phyloP scores from a whole-genome alignment of 2,113 vertebrate genomes.

The Gallinago undulata region DNA sequence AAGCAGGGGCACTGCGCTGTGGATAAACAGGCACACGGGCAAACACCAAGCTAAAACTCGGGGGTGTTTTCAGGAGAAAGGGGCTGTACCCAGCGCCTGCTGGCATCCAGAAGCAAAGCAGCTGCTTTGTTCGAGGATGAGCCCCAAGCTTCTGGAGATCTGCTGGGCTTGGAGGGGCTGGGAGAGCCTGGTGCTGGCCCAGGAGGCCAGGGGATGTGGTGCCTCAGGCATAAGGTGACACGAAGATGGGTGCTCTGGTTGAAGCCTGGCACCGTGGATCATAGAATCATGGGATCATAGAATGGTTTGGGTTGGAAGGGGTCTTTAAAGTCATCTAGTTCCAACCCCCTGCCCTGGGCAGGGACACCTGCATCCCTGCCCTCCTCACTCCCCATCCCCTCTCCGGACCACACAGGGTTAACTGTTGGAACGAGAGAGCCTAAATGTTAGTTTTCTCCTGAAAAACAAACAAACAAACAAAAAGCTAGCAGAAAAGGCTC shows the following conservation, averaged over 20 bases:
- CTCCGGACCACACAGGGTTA: not conserved
- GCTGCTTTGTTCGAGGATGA: not conserved
- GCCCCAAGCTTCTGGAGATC: not conserved
- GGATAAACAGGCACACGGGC: not conserved
- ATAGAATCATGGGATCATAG: too few relatives aligned
- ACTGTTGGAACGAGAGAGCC: not conserved
- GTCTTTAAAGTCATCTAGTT: too few relatives aligned
- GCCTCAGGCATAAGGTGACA: not conserved
- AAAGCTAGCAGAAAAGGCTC: not conserved
- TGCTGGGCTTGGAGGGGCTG: not conserved
- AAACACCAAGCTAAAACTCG: not conserved
- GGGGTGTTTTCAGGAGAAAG: not conserved
- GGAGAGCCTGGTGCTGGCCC: not conserved
- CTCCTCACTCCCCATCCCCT: not conserved
- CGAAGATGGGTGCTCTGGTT: not conserved
- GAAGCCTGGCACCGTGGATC: not conserved
- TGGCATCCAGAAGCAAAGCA: not conserved
- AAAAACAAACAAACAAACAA: not conserved
- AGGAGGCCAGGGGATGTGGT: accelerated
- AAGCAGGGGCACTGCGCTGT: not conserved
- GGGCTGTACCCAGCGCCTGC: not conserved
- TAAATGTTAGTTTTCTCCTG: not conserved
- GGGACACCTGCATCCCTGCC: not conserved
- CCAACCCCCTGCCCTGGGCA: too few relatives aligned
- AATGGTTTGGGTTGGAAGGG: too few relatives aligned